Evolutionary conservation across 2,113 vertebrate species (phyloP).

Genomic region (Reinhardtius hippoglossoides): DNA sequence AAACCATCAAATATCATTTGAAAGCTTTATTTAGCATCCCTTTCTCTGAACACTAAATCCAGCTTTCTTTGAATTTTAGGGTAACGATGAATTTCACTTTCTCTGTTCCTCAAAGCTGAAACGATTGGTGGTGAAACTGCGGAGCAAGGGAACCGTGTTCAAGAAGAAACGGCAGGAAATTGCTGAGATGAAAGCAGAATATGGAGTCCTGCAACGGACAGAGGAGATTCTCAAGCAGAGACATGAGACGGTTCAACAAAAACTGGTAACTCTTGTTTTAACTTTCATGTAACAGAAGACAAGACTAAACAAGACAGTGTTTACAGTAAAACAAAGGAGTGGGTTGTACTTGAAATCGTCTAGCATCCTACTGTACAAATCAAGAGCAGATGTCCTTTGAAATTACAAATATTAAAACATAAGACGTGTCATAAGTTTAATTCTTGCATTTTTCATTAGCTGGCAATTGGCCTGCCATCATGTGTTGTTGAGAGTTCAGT

Average conservation of each 20-base stretch:
- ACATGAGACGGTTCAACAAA: conserved; percentile 87
- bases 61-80: background rate
- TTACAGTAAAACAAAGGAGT: background rate
- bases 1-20: background rate
- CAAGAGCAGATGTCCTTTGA: background rate
- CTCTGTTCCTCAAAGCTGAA: conserved; percentile 86
- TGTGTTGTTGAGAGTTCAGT: background rate
- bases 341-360: background rate
- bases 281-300: background rate
- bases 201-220: conserved; percentile 92
- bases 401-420: background rate
- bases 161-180: conserved; percentile 93
- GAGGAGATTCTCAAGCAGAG: conserved; percentile 91
- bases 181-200: conserved; percentile 89
- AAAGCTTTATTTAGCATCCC: background rate
- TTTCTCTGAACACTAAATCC: background rate
- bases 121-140: conserved; percentile 90
- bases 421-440: too few relatives aligned
- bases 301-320: background rate
- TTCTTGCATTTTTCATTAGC: too few relatives aligned
- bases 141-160: conserved; percentile 89
- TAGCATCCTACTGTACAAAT: too few relatives aligned
- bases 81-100: background rate
- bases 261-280: conserved; percentile 85
- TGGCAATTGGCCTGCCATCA: background rate